These are phyloP conservation scores for Notothenia rossii DNA, from an alignment of 2,113 vertebrate genomes.

Conservation along the genomic window DNA sequence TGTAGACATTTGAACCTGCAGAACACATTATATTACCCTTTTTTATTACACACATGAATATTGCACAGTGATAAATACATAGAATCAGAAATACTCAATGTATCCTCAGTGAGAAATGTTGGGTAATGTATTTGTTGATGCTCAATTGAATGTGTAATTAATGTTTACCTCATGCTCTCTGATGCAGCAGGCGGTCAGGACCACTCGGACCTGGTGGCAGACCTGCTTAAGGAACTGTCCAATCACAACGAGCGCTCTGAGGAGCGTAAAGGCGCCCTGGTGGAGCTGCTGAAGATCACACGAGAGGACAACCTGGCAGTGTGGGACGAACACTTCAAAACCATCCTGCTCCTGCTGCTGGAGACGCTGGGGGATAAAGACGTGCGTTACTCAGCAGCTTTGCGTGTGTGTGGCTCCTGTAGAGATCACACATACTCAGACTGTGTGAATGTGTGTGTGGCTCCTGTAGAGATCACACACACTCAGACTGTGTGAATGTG, in stretches of 20 bases:
- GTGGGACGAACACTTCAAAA: constrained; percentile 99
- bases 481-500: background rate
- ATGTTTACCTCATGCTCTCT: constrained; percentile 5
- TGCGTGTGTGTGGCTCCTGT: background rate
- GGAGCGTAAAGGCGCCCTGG: constrained; percentile 93
- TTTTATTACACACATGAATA: too few relatives aligned
- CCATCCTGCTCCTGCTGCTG: constrained; percentile 94
- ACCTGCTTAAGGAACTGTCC: constrained; percentile 97
- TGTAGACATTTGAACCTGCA: too few relatives aligned
- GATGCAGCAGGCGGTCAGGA: constrained; percentile 86
- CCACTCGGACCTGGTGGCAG: constrained; percentile 95
- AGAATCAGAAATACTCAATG: too few relatives aligned
- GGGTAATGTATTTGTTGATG: background rate
- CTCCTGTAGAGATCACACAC: too few relatives aligned
- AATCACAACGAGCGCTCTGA: constrained; percentile 97
- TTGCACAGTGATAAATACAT: too few relatives aligned
- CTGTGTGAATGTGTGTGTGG: background rate
- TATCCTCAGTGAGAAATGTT: too few relatives aligned
- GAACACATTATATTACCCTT: too few relatives aligned
- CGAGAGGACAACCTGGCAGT: constrained; percentile 94
- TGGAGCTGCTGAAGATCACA: constrained; percentile 96
- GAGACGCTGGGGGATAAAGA: constrained; percentile 98
- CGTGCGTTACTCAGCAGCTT: constrained; percentile 73
- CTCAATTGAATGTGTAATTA: background rate
- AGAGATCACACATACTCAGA: too few relatives aligned